Conservation (phyloP, 2,888 invertebrate genomes). For the Iphiclides podalirius region DNA sequence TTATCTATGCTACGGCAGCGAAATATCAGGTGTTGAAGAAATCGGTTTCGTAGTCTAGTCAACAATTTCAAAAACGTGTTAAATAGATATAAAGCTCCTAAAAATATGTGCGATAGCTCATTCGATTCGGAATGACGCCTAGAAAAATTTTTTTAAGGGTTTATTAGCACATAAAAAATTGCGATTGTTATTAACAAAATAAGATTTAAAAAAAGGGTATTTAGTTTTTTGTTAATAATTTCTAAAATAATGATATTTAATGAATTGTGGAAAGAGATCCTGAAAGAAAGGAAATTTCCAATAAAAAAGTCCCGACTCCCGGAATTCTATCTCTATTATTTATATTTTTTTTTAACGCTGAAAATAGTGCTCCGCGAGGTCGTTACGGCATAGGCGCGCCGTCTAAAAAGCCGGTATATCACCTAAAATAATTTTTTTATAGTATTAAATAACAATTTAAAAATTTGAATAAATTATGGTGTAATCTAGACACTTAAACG, state of each 20-base stretch:
- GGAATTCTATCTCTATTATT: background rate
- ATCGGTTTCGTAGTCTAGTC: background rate
- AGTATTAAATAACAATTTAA: no score
- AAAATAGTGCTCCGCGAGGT: background rate
- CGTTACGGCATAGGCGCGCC: no score
- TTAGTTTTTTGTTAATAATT: background rate
- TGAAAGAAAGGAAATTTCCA: background rate
- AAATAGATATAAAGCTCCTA: background rate
- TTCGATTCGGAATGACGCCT: background rate
- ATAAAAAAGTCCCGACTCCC: background rate
- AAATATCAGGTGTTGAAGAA: no score
- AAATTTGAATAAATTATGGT: no score
- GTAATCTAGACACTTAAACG: no score
- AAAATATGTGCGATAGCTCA: background rate
- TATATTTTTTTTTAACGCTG: background rate
- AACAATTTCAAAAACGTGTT: background rate
- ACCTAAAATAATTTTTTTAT: no score
- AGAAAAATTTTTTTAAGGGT: background rate
- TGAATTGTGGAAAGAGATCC: background rate
- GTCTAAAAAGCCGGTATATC: background rate
- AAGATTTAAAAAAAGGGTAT: conserved; percentile 1
- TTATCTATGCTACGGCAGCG: no score
- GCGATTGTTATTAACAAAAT: background rate
- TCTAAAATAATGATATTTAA: background rate
- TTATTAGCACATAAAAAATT: background rate